Evolutionary conservation across 2,797 vertebrate species (phyloP).

Genomic region (Perodicticus potto): DNA sequence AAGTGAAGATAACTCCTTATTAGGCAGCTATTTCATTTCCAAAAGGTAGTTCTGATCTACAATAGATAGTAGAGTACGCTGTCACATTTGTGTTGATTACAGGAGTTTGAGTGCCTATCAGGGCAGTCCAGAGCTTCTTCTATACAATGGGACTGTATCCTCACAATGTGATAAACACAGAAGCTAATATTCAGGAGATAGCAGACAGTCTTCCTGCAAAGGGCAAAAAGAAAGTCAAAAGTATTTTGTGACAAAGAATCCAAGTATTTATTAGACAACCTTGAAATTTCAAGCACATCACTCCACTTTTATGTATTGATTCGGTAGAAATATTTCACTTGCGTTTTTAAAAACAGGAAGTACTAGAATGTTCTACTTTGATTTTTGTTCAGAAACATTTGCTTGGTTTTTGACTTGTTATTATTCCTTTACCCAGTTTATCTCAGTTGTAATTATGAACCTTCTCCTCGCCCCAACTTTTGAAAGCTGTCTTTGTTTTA

Average conservation of each 20-base stretch:
- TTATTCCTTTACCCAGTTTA: conserved; percentile 14
- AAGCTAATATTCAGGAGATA: background rate
- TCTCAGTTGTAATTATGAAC: background rate
- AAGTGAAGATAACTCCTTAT: conserved; percentile 68
- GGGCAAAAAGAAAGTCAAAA: background rate
- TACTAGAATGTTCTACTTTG: background rate
- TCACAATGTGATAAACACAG: background rate
- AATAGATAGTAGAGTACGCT: background rate
- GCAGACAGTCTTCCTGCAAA: background rate
- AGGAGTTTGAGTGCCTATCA: background rate
- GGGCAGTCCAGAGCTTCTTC: background rate
- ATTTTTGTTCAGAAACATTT: conserved; percentile 23
- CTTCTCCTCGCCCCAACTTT: conserved; percentile 9
- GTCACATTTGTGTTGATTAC: conserved; percentile 32
- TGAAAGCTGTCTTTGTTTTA: background rate
- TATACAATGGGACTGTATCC: background rate
- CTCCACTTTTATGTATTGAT: background rate
- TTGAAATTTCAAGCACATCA: conserved; percentile 57
- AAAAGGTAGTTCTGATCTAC: conserved; percentile 68
- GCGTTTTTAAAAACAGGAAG: background rate
- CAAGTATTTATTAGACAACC: background rate
- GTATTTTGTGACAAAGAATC: conserved; percentile 54
- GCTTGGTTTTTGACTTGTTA: background rate
- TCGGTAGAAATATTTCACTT: conserved; percentile 58
- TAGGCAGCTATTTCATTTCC: conserved; percentile 74